Conservation (phyloP, 2,888 invertebrate species). For the Drosophila neonasuta region DNA sequence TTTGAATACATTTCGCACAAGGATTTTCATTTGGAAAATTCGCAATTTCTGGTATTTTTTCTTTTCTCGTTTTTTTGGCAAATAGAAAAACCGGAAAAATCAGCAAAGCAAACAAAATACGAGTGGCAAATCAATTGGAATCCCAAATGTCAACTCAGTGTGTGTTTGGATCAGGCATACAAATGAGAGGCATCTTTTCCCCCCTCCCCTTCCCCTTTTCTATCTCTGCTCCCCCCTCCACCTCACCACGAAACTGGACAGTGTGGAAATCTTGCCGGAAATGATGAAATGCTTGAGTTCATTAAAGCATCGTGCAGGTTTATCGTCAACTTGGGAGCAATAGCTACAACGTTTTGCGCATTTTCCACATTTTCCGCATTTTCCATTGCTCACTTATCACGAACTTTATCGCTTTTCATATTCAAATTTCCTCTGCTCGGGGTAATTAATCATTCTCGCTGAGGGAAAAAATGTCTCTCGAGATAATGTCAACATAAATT, state of each 20-base stretch:
- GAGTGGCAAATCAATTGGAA: constrained; percentile 73
- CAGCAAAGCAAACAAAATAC: constrained; percentile 62
- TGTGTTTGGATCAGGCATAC: constrained; percentile 50
- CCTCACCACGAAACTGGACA: constrained; percentile 3
- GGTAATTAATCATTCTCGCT: constrained; percentile 69
- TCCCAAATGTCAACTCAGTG: constrained; percentile 75
- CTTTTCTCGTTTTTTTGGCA: constrained; percentile 18
- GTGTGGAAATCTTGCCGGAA: constrained; percentile 40
- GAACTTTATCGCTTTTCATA: constrained; percentile 68
- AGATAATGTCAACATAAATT: constrained; percentile 83
- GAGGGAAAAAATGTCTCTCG: constrained; percentile 75
- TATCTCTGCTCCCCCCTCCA: neutral
- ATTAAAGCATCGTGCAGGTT: constrained; percentile 58
- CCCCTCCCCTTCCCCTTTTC: neutral
- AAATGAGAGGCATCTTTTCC: constrained; percentile 44
- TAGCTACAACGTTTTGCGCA: constrained; percentile 46
- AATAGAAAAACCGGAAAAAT: constrained; percentile 54
- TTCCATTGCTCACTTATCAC: constrained; percentile 56
- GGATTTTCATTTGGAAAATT: constrained; percentile 62
- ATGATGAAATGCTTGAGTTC: constrained; percentile 67
- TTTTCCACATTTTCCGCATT: constrained; percentile 4
- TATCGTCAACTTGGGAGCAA: constrained; percentile 70
- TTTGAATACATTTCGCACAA: constrained; percentile 65
- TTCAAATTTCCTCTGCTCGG: constrained; percentile 56
- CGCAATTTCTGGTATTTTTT: constrained; percentile 24